Conservation (phyloP, 2,113 vertebrate genomes). For the Panurus biarmicus region DNA sequence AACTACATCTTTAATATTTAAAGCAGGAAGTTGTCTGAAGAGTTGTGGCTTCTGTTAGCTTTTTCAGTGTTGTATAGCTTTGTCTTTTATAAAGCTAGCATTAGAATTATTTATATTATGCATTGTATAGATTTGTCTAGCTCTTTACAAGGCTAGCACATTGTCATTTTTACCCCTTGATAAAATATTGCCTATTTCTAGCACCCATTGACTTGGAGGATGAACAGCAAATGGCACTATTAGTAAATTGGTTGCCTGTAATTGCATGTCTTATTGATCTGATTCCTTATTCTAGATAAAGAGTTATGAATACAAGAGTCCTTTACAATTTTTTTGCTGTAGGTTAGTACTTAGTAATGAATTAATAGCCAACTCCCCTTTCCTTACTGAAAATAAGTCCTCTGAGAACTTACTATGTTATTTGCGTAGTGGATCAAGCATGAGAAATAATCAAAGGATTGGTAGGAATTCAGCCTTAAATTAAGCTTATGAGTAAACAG, state of each 20-base stretch:
- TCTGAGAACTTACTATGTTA: background rate
- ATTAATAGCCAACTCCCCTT: background rate
- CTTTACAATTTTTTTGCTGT: background rate
- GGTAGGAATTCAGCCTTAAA: background rate
- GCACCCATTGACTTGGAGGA: background rate
- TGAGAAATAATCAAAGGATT: background rate
- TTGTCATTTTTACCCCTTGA: background rate
- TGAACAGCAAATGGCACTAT: background rate
- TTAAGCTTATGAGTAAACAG: background rate
- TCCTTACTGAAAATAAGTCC: background rate
- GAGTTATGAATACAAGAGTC: background rate
- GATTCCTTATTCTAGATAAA: background rate
- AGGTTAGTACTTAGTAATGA: background rate
- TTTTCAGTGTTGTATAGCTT: background rate
- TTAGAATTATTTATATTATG: background rate
- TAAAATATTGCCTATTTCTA: background rate
- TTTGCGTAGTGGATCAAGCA: background rate
- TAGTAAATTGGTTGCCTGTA: background rate
- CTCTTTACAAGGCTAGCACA: background rate
- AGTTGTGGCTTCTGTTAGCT: background rate
- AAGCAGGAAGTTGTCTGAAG: background rate
- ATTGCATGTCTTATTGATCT: background rate
- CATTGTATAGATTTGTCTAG: background rate
- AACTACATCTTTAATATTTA: background rate
- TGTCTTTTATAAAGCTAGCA: background rate